phyloP scores from a whole-genome alignment of 2,888 invertebrate genomes.

The Schrankia costaestrigalis region DNA sequence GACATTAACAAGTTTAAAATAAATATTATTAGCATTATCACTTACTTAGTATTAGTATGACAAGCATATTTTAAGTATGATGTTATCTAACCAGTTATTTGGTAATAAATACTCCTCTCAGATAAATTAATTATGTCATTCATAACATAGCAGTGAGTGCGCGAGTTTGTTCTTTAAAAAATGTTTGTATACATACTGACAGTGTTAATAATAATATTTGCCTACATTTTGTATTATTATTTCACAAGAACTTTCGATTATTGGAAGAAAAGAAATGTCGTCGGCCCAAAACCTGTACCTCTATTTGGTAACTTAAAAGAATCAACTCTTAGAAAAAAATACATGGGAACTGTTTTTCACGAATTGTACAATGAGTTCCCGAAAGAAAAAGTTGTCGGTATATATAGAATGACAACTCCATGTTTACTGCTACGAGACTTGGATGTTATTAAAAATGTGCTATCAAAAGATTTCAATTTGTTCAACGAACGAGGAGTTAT shows the following conservation, averaged over 20 bases:
- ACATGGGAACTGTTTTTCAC: conserved; percentile 18
- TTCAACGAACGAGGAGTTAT: conserved; percentile 50
- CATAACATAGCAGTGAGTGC: too few species aligned
- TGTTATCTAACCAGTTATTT: too few species aligned
- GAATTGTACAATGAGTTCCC: conserved; percentile 28
- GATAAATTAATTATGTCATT: too few species aligned
- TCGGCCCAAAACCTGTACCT: conserved; percentile 26
- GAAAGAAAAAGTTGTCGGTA: conserved; percentile 35
- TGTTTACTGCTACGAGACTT: conserved; percentile 47
- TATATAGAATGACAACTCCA: conserved; percentile 43
- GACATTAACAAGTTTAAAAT: too few species aligned
- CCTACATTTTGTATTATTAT: conserved; percentile 14
- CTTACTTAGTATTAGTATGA: too few species aligned
- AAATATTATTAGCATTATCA: too few species aligned
- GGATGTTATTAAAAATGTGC: conserved; percentile 48
- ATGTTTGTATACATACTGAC: conserved; percentile 1
- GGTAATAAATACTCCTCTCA: too few species aligned
- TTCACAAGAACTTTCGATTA: conserved; percentile 25
- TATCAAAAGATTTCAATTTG: conserved; percentile 53
- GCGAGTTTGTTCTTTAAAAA: too few species aligned
- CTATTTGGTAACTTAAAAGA: conserved; percentile 34
- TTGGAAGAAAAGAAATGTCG: conserved; percentile 25
- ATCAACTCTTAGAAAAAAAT: conserved; percentile 16
- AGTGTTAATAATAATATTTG: conserved; percentile 1
- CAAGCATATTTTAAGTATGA: too few species aligned